These are phyloP conservation scores for Vombatus ursinus DNA, from an alignment of 2,113 vertebrate genomes.

Conservation along the genomic window DNA sequence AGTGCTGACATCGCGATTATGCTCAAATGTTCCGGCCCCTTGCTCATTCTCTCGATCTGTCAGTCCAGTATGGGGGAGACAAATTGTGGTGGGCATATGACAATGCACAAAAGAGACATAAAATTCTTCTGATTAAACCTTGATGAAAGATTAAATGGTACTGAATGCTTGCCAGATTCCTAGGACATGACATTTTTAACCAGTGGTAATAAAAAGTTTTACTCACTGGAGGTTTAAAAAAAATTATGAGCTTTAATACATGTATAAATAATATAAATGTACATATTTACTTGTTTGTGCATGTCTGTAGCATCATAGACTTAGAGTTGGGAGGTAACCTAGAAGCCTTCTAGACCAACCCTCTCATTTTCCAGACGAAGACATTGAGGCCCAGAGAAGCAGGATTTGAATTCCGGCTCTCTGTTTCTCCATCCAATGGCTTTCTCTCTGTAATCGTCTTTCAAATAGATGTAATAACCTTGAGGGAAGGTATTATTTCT, in stretches of 20 bases:
- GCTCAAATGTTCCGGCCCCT: constrained; percentile 79
- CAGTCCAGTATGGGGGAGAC: constrained; percentile 78
- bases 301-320: neutral
- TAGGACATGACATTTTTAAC: constrained; percentile 76
- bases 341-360: neutral
- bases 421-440: neutral
- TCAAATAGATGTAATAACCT: neutral
- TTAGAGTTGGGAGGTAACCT: neutral
- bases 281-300: neutral
- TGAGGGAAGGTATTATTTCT: neutral
- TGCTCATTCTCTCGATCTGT: constrained; percentile 83
- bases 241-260: constrained; percentile 32
- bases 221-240: constrained; percentile 62
- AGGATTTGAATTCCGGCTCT: neutral
- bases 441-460: neutral
- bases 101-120: constrained; percentile 85
- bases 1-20: constrained; percentile 84
- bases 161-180: constrained; percentile 80
- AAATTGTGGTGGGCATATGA: constrained; percentile 82
- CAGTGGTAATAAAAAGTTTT: constrained; percentile 69
- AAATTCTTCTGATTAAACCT: constrained; percentile 84
- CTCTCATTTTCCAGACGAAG: neutral
- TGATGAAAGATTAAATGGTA: constrained; percentile 83
- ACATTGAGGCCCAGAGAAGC: neutral
- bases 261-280: neutral